Conservation (phyloP, 2,797 vertebrate species). For the Masticophis lateralis region DNA sequence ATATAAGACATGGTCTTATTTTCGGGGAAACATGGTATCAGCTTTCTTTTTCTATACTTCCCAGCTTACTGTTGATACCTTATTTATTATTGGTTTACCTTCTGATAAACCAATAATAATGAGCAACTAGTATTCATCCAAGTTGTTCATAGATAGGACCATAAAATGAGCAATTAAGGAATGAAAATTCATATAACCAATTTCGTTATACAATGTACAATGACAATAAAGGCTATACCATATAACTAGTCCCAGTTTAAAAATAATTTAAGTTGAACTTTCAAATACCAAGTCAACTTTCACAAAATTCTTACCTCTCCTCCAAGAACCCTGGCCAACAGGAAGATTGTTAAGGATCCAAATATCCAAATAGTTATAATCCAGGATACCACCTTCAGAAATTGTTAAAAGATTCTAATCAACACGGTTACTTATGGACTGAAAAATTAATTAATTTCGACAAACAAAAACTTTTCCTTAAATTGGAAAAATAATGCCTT, state of each 20-base stretch:
- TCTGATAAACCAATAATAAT: not conserved
- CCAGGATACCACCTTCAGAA: constrained; percentile 93
- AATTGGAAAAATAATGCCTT: not conserved
- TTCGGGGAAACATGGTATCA: not conserved
- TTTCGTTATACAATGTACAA: too few species aligned
- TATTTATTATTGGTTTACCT: not conserved
- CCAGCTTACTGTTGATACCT: not conserved
- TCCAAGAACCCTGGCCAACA: constrained; percentile 95
- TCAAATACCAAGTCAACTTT: constrained; percentile 13
- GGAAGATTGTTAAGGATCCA: constrained; percentile 94
- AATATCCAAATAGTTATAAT: constrained; percentile 99
- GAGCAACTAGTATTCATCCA: not conserved
- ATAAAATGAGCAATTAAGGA: not conserved
- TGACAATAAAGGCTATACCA: not conserved
- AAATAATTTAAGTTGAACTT: not conserved
- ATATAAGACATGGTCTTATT: too few species aligned
- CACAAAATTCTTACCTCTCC: constrained; percentile 84
- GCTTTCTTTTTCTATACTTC: not conserved
- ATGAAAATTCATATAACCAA: not conserved
- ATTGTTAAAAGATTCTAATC: not conserved
- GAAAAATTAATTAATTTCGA: not conserved
- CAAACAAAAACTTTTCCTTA: not conserved
- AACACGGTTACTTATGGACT: not conserved
- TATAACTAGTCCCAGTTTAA: not conserved
- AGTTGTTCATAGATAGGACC: not conserved